Percentiles rank a stretch among this genome's conserved stretches.
phyloP scores from a whole-genome alignment of 2,888 invertebrate species.

The Gryllus longicercus region DNA sequence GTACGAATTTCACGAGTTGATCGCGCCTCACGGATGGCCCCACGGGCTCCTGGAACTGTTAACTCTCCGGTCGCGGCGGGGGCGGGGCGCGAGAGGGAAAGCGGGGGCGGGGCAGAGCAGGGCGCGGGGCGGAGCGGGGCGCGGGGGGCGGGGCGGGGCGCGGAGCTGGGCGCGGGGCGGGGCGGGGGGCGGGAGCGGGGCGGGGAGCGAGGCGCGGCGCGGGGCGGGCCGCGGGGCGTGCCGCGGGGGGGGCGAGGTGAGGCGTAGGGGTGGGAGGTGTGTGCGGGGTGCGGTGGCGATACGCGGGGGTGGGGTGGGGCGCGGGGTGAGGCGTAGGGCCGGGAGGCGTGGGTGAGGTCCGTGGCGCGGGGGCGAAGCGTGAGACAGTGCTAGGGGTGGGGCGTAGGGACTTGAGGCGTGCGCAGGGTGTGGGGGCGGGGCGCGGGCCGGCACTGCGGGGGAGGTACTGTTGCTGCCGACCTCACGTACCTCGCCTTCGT shows the following conservation, averaged over 20 bases:
- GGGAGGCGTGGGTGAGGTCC: no score
- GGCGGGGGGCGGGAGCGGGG: background rate
- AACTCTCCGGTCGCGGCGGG: background rate
- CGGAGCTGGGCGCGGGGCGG: background rate
- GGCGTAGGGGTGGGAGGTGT: no score
- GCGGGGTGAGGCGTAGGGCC: no score
- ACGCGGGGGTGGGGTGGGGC: background rate
- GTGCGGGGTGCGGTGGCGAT: background rate
- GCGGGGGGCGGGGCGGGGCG: background rate
- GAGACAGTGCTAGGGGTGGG: no score
- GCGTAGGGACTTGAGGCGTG: no score
- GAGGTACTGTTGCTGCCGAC: no score
- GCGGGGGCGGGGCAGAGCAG: background rate
- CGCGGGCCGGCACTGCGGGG: background rate
- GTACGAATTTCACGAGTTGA: background rate
- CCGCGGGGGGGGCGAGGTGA: background rate
- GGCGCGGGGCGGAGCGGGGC: background rate
- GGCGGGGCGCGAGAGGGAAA: background rate
- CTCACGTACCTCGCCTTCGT: no score
- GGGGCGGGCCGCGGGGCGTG: background rate
- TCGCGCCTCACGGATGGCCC: background rate
- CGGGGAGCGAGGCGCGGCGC: background rate
- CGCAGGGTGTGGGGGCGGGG: no score
- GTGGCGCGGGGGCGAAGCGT: no score
- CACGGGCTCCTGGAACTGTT: background rate